Evolutionary conservation across 1,140 invertebrate species (phyloP).

Genomic region (Monomorium pharaonis): DNA sequence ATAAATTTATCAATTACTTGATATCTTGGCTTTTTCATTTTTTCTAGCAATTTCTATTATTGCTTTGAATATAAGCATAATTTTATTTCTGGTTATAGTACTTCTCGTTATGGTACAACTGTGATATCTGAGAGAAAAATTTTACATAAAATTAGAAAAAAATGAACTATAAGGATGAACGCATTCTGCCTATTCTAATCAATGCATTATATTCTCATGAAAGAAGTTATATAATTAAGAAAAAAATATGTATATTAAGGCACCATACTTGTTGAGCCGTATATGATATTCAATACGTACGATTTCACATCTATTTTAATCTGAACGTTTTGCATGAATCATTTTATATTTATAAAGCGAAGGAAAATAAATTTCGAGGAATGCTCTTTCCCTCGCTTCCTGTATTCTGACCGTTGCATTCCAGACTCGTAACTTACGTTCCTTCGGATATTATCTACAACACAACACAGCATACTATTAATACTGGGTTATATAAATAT

Average conservation of each 20-base stretch:
- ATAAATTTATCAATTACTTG: too few species aligned
- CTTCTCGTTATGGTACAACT: neutral
- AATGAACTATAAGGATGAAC: neutral
- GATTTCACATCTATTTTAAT: neutral
- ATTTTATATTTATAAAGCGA: neutral
- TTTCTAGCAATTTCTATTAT: too few species aligned
- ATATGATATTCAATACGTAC: neutral
- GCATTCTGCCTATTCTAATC: neutral
- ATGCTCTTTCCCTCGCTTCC: neutral
- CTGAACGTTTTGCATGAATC: neutral
- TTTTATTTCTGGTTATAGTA: too few species aligned
- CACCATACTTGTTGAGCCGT: neutral
- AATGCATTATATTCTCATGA: neutral
- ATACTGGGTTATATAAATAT: conserved; percentile 39
- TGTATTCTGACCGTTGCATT: neutral
- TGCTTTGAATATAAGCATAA: too few species aligned
- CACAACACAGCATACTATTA: neutral
- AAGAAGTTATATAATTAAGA: conserved; percentile 11
- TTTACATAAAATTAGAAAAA: neutral
- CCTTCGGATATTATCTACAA: conserved; percentile 12
- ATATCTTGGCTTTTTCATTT: too few species aligned
- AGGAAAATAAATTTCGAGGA: neutral
- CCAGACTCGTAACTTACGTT: neutral
- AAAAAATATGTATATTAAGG: neutral
- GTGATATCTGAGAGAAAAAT: neutral